Evolutionary conservation across 2,888 invertebrate species (phyloP), one percentile per base, ranked within the genome.

Genomic region (Lymantria monacha): DNA sequence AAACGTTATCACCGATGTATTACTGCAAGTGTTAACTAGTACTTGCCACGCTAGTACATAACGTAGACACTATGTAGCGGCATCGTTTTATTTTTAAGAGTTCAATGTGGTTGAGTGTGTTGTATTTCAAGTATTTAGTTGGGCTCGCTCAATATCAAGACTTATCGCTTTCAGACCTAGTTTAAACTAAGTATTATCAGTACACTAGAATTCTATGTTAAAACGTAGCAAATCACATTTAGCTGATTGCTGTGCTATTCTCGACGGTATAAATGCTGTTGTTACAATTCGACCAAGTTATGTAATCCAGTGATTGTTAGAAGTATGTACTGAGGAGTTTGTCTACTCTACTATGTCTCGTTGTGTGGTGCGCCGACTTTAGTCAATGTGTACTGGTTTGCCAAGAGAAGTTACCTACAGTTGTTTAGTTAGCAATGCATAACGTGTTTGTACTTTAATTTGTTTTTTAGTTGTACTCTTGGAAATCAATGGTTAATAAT

Each of bases 401-500:
- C 90, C 90, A 87, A 88, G 90, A 89, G 87, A 88, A 90, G 91
- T 91, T 91, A 91, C 91, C 91, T 87, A 88, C 87, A 90, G 86
- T 90, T 89, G 88, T 89, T 89, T 85, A 89, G 85, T 87, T 91
- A 90, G 87, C 85, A 79, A 88, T 88, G 86, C 90, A 89, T 90
- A 91, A 90, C 90, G 89, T 91, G 90, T 91, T 90, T 91, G 90
- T 91, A 90, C 90, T 90, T 89, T 90, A 91, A 90, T 90, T 91
- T 91, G 91, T 90, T 90, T 90, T 91, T 90, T 91, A 90, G 90
- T 90, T 91, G 83, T 91, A 90, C 89, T 90, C 89, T 91, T 91
- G 91, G 90, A 91, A 90, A 90, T 90, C 90, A 88, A 89, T 90
- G 91, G 91, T 90, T 91, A 91, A 87, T 91, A 88, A 90, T 88